A percentile compares a stretch with the other conserved stretches of the same genome.
phyloP scores from a whole-genome alignment of 2,888 invertebrate species.

The Linyphia triangularis region DNA sequence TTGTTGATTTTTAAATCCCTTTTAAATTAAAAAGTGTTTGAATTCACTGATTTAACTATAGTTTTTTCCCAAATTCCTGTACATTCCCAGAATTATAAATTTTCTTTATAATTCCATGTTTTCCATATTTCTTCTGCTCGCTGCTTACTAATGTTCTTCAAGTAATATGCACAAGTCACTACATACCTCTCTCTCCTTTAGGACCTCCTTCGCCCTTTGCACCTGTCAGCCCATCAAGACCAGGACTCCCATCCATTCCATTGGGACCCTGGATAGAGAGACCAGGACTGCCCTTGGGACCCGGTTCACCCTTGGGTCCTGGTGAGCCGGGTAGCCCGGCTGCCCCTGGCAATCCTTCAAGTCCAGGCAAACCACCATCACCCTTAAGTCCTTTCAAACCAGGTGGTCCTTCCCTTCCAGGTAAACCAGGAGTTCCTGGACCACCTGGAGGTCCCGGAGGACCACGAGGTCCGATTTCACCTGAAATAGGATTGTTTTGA shows the following conservation, averaged over 20 bases:
- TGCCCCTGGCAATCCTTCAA: constrained; percentile 83
- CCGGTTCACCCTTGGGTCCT: constrained; percentile 84
- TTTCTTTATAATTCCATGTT: too few relatives aligned
- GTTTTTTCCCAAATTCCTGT: too few relatives aligned
- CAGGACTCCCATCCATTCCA: constrained; percentile 76
- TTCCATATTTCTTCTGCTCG: too few relatives aligned
- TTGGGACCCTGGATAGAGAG: constrained; percentile 73
- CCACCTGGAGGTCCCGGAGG: constrained; percentile 89
- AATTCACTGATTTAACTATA: too few relatives aligned
- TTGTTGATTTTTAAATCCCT: too few relatives aligned
- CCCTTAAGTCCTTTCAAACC: constrained; percentile 84
- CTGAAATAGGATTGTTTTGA: constrained; percentile 16
- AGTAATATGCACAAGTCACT: too few relatives aligned
- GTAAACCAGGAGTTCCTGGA: constrained; percentile 80
- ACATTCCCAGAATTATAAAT: too few relatives aligned
- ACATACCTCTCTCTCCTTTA: constrained; percentile 76
- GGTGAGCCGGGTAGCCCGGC: constrained; percentile 91
- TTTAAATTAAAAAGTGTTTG: too few relatives aligned
- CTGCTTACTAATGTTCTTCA: too few relatives aligned
- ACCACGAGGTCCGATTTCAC: constrained; percentile 85
- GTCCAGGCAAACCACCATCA: constrained; percentile 82
- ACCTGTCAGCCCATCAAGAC: constrained; percentile 82
- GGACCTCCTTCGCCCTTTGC: constrained; percentile 78
- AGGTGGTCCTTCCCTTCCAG: constrained; percentile 74
- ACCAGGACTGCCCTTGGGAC: constrained; percentile 76